phyloP scores from a whole-genome alignment of 2,888 invertebrate genomes.

The Capitulum mitella region DNA sequence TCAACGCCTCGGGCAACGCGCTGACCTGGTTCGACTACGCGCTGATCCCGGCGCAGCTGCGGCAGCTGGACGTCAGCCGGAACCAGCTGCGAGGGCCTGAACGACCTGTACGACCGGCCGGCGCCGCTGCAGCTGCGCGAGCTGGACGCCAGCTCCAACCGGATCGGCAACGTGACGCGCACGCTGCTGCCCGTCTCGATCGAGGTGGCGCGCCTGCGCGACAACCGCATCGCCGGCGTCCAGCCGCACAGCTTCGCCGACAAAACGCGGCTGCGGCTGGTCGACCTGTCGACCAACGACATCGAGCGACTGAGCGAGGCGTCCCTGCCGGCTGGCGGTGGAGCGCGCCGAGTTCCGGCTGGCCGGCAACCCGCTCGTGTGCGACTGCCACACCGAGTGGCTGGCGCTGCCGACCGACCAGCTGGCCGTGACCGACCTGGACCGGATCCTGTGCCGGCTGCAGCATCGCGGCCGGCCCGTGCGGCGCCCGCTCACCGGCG shows the following conservation, averaged over 20 bases:
- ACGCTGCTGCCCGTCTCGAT: conserved; percentile 75
- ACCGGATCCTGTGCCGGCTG: conserved; percentile 65
- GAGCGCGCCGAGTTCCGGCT: conserved; percentile 70
- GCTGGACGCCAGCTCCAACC: conserved; percentile 74
- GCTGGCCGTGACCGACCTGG: conserved; percentile 70
- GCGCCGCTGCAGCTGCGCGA: conserved; percentile 58
- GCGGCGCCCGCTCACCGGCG: conserved; percentile 38
- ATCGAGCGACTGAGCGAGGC: conserved; percentile 63
- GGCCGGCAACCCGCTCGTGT: conserved; percentile 72
- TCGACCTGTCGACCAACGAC: conserved; percentile 66
- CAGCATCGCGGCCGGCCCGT: conserved; percentile 42
- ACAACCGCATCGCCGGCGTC: conserved; percentile 54
- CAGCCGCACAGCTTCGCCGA: conserved; percentile 61
- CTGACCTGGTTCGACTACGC: conserved; percentile 64
- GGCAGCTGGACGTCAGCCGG: conserved; percentile 75
- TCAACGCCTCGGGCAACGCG: conserved; percentile 54
- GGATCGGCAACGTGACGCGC: conserved; percentile 68
- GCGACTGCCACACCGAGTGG: conserved; percentile 85
- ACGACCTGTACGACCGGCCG: conserved; percentile 77
- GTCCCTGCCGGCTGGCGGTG: conserved; percentile 59
- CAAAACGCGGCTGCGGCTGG: conserved; percentile 64
- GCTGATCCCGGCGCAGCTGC: conserved; percentile 63
- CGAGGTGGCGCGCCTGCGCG: conserved; percentile 66
- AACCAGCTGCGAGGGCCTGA: conserved; percentile 71
- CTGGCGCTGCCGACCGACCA: conserved; percentile 67